These are phyloP conservation scores for Lathronympha strigana DNA, from an alignment of 2,888 invertebrate genomes.

Conservation along the genomic window DNA sequence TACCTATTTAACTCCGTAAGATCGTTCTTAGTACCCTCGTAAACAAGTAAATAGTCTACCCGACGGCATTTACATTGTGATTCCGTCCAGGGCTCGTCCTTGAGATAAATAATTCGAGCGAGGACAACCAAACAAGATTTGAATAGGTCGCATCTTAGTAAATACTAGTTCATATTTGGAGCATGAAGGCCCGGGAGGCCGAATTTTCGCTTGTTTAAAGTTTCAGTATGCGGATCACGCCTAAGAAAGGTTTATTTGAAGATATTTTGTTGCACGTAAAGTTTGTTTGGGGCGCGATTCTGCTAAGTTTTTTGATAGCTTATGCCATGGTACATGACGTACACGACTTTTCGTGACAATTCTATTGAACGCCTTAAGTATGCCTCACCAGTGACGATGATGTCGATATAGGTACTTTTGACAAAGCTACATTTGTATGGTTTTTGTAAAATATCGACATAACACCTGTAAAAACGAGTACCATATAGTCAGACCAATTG, in stretches of 20 bases:
- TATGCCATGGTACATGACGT: background rate
- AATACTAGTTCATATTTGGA: slow-evolving; percentile 38
- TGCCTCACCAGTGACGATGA: too few relatives aligned
- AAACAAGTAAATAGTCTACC: slow-evolving; percentile 39
- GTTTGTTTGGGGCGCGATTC: slow-evolving; percentile 7
- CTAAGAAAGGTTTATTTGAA: slow-evolving; percentile 56
- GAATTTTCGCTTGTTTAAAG: slow-evolving; percentile 53
- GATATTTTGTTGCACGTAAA: slow-evolving; percentile 28
- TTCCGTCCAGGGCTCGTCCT: slow-evolving; percentile 37
- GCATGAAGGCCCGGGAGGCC: slow-evolving; percentile 48
- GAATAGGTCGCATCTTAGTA: slow-evolving; percentile 41
- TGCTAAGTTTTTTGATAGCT: background rate
- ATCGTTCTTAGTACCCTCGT: slow-evolving; percentile 33
- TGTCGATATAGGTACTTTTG: too few relatives aligned
- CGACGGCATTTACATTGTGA: slow-evolving; percentile 37
- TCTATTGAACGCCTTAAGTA: too few relatives aligned
- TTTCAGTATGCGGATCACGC: slow-evolving; percentile 66
- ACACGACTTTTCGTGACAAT: background rate
- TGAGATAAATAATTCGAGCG: slow-evolving; percentile 38
- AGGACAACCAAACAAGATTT: slow-evolving; percentile 41
- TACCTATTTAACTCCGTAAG: slow-evolving; percentile 26
- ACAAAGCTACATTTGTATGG: too few relatives aligned
- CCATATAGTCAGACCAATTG: too few relatives aligned
- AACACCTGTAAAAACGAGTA: too few relatives aligned
- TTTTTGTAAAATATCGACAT: too few relatives aligned